phyloP scores from a whole-genome alignment of 2,888 invertebrate genomes.

The Bimastos eiseni region DNA sequence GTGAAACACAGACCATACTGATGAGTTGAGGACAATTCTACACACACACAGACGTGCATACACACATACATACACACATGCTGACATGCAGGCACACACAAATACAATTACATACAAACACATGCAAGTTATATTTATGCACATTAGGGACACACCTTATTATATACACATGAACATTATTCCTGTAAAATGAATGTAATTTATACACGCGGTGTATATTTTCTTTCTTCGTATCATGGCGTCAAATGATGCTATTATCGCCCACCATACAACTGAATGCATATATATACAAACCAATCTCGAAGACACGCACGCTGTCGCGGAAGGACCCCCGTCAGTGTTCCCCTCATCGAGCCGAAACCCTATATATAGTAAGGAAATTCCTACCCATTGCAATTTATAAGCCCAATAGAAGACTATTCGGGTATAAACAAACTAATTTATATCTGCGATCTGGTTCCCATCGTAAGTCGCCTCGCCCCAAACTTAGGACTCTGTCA shows the following conservation, averaged over 20 bases:
- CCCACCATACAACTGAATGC: background rate
- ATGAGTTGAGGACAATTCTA: no score
- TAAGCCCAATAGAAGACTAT: slow-evolving; percentile 5
- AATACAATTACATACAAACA: background rate
- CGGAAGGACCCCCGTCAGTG: background rate
- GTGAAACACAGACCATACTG: no score
- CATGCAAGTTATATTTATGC: background rate
- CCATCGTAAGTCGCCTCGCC: background rate
- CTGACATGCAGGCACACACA: background rate
- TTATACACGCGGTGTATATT: background rate
- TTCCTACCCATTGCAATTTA: background rate
- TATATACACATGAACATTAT: no score
- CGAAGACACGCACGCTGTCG: background rate
- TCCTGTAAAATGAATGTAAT: no score
- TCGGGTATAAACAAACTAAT: slow-evolving; percentile 7
- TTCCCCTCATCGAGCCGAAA: background rate
- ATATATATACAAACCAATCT: background rate
- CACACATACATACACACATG: background rate
- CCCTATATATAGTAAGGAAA: background rate
- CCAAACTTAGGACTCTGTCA: background rate
- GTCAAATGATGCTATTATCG: slow-evolving; percentile 6
- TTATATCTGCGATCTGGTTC: background rate
- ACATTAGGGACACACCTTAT: no score
- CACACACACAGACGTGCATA: background rate
- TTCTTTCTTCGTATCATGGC: background rate